Conservation (phyloP, 2,888 invertebrate genomes). For the Dicyrtomina minuta region DNA sequence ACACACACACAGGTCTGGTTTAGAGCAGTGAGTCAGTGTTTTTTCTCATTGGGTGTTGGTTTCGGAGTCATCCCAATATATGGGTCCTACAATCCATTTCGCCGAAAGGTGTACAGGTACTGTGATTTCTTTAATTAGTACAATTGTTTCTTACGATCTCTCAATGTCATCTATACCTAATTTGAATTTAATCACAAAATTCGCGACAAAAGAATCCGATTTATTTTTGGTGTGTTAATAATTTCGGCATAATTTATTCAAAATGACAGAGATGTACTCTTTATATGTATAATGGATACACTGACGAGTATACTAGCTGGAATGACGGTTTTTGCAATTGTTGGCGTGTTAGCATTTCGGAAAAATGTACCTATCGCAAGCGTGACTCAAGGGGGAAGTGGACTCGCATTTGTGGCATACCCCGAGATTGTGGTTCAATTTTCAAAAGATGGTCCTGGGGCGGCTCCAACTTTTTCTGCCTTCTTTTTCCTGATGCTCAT, state of each 20-base stretch:
- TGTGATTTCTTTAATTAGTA: no score
- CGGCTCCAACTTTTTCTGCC: no score
- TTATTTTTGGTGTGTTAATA: no score
- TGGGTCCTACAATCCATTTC: constrained; percentile 12
- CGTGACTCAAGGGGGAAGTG: not conserved
- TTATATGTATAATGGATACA: not conserved
- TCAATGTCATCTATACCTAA: no score
- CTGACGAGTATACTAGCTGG: constrained; percentile 9
- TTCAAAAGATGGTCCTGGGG: no score
- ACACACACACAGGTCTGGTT: no score
- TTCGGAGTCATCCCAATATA: constrained; percentile 14
- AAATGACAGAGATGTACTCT: not conserved
- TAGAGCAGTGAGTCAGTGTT: constrained; percentile 9
- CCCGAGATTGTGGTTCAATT: not conserved
- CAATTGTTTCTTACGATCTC: no score
- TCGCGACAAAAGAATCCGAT: no score
- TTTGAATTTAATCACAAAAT: no score
- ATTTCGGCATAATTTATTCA: not conserved
- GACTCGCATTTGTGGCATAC: constrained; percentile 4
- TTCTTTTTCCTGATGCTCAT: no score
- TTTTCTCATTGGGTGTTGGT: constrained; percentile 20
- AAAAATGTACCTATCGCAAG: not conserved
- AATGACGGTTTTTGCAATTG: not conserved
- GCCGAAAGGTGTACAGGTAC: not conserved
- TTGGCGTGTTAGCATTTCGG: not conserved